Conservation (phyloP, 2,797 vertebrate genomes). For the Tamandua tetradactyla region DNA sequence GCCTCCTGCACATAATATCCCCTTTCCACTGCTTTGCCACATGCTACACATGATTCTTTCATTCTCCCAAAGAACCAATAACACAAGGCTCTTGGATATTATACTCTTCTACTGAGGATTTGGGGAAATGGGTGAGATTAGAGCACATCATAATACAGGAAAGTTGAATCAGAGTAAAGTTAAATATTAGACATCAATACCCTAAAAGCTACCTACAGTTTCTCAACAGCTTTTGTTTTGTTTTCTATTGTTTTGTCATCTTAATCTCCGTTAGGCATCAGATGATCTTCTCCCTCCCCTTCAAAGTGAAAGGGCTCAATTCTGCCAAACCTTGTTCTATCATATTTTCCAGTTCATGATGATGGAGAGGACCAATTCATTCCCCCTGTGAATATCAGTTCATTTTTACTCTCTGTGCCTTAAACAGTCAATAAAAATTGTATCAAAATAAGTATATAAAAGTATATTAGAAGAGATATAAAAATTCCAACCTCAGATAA, state of each 20-base stretch:
- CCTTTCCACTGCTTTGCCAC: background rate
- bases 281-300: too few relatives aligned
- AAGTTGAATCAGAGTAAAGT: background rate
- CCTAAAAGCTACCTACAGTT: background rate
- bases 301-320: background rate
- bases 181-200: background rate
- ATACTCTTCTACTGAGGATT: background rate
- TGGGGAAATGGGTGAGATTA: rapidly evolving
- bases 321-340: rapidly evolving
- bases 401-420: background rate
- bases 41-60: background rate
- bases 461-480: background rate
- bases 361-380: background rate
- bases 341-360: background rate
- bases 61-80: background rate
- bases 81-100: rapidly evolving
- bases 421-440: background rate
- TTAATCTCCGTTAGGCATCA: background rate
- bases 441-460: background rate
- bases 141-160: background rate
- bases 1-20: rapidly evolving
- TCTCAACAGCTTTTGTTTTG: too few relatives aligned
- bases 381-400: background rate
- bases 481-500: background rate
- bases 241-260: too few relatives aligned